These are phyloP conservation scores for Neoitamus cyanurus DNA, from an alignment of 2,888 invertebrate species.

Conservation along the genomic window DNA sequence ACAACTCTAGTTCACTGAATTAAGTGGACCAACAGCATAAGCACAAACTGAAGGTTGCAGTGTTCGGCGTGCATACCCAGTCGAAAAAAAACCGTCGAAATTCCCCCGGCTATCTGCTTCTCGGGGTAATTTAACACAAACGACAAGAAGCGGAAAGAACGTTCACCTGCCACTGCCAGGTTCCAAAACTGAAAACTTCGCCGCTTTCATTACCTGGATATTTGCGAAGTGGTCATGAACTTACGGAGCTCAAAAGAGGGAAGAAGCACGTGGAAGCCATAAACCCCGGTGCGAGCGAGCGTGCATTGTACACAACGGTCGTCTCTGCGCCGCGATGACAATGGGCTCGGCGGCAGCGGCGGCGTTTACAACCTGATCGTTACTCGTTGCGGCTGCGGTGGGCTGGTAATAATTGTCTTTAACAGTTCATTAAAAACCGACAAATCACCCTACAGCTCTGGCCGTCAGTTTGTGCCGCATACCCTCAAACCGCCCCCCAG, in stretches of 20 bases:
- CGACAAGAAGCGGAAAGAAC: background rate
- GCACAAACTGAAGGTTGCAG: background rate
- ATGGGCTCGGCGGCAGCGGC: background rate
- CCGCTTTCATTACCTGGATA: background rate
- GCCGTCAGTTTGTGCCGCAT: background rate
- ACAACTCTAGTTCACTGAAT: no score
- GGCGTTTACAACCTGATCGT: background rate
- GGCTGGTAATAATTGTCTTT: background rate
- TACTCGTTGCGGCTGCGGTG: background rate
- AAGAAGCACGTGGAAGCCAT: background rate
- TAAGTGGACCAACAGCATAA: background rate
- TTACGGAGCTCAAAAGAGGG: background rate
- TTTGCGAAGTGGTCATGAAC: background rate
- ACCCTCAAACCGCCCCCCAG: background rate
- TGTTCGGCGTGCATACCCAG: background rate
- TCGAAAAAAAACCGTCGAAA: background rate
- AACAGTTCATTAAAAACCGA: slow-evolving; percentile 24
- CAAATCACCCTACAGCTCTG: background rate
- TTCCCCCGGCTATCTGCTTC: background rate
- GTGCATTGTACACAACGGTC: background rate
- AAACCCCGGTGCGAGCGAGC: background rate
- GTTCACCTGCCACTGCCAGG: background rate
- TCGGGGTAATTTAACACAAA: background rate
- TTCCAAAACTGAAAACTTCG: background rate
- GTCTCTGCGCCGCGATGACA: background rate